These are phyloP conservation scores for Lasioglossum leucozonium DNA, from an alignment of 2,888 invertebrate genomes.

Conservation along the genomic window DNA sequence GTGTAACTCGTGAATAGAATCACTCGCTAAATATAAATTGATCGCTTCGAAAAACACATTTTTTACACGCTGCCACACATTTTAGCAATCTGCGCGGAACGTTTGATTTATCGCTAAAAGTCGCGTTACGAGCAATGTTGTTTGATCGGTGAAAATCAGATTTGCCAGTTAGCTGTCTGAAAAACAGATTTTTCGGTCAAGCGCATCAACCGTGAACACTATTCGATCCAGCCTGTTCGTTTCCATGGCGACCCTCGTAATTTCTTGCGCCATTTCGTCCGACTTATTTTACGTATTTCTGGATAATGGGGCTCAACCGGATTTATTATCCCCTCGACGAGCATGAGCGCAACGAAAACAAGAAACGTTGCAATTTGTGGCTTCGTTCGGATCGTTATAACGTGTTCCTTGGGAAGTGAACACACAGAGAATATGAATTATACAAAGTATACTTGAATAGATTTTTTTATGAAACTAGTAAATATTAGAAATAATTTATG, in stretches of 20 bases:
- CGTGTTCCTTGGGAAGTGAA: constrained; percentile 14
- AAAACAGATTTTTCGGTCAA: constrained; percentile 58
- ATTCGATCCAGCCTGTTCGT: constrained; percentile 23
- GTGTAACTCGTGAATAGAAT: neutral
- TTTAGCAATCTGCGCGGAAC: neutral
- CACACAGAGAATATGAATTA: neutral
- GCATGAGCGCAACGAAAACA: constrained; percentile 11
- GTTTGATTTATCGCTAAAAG: neutral
- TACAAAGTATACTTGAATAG: neutral
- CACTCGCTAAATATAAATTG: neutral
- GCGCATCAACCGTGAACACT: constrained; percentile 37
- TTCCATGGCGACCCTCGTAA: constrained; percentile 7
- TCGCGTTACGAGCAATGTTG: neutral
- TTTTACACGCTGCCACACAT: neutral
- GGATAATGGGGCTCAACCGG: constrained; percentile 33
- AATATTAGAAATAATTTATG: neutral
- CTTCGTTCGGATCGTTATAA: neutral
- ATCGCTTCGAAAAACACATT: neutral
- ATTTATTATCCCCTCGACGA: constrained; percentile 36
- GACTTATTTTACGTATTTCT: constrained; percentile 46
- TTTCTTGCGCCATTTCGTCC: constrained; percentile 35
- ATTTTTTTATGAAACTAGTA: neutral
- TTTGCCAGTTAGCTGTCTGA: constrained; percentile 21
- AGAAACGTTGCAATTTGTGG: constrained; percentile 21
- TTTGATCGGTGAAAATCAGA: constrained; percentile 26